These are phyloP conservation scores for Zapus hudsonius DNA, from an alignment of 2,113 vertebrate genomes.

Conservation along the genomic window DNA sequence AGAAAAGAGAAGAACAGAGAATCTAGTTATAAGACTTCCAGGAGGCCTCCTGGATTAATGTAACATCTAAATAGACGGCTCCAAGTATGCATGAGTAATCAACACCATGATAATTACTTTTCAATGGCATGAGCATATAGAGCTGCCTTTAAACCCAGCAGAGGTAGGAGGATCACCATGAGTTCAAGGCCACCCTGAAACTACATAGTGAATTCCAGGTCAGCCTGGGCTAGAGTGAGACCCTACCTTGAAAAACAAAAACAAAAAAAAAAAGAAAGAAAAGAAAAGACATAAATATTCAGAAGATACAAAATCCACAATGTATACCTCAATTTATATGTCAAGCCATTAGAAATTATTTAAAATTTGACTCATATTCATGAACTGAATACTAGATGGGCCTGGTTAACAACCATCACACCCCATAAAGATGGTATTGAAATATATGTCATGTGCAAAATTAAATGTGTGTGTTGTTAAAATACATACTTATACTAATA, in stretches of 20 bases:
- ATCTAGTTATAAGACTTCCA: not conserved
- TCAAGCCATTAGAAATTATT: not conserved
- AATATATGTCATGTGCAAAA: slow-evolving; percentile 12
- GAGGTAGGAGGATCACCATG: too few species aligned
- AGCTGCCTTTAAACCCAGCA: too few species aligned
- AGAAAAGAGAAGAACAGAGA: not conserved
- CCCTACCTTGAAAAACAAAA: too few species aligned
- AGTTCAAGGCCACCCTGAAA: too few species aligned
- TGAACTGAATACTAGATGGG: not conserved
- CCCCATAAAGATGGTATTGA: not conserved
- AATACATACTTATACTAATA: not conserved
- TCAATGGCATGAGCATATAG: too few species aligned
- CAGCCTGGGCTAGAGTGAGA: too few species aligned
- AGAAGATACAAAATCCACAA: not conserved
- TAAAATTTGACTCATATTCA: slow-evolving; percentile 35
- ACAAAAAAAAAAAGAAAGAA: too few species aligned
- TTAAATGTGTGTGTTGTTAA: not conserved
- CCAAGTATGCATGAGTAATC: not conserved
- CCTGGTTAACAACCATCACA: not conserved
- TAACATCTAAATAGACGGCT: slow-evolving; percentile 1
- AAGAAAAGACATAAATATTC: not conserved
- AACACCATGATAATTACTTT: not conserved
- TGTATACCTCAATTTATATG: not conserved
- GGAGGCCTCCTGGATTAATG: not conserved
- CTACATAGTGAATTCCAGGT: too few species aligned